A percentile compares a stretch with the other conserved stretches of the same genome.
Evolutionary conservation across 2,888 invertebrate species (phyloP).

Genomic region (Caenorhabditis imperialis): DNA sequence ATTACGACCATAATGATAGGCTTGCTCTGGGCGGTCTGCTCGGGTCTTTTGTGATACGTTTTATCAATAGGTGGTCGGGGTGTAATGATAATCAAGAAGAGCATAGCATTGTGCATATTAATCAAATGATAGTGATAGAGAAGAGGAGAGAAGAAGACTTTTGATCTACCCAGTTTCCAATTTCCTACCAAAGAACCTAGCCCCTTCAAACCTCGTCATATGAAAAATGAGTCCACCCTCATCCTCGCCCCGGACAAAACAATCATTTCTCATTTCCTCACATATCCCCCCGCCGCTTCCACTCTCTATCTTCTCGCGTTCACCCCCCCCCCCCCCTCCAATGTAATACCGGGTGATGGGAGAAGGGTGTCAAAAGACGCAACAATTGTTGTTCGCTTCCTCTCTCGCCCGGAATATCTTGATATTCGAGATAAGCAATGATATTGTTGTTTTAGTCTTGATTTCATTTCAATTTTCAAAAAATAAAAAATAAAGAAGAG

Average conservation of each 20-base stretch:
- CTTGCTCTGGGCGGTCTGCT: background rate
- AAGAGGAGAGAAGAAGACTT: too few relatives aligned
- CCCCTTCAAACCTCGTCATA: background rate
- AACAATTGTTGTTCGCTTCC: slow-evolving; percentile 45
- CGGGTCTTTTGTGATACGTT: background rate
- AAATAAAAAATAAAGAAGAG: background rate
- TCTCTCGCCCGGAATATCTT: slow-evolving; percentile 20
- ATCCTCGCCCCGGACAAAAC: slow-evolving; percentile 9
- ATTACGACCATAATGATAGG: background rate
- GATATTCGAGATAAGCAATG: background rate
- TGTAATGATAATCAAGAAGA: background rate
- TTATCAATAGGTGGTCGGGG: slow-evolving; percentile 4
- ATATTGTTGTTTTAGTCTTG: too few relatives aligned
- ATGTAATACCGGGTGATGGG: slow-evolving; percentile 23
- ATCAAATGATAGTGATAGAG: too few relatives aligned
- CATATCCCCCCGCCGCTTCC: slow-evolving; percentile 17
- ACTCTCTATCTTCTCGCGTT: background rate
- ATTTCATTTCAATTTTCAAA: background rate
- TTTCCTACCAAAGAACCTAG: too few relatives aligned
- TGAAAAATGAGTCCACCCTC: background rate
- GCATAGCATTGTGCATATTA: too few relatives aligned
- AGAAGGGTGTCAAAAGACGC: slow-evolving; percentile 46
- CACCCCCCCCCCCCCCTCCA: slow-evolving; percentile 20
- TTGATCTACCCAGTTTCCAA: too few relatives aligned
- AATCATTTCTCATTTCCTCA: slow-evolving; percentile 38